Base-by-base conservation (phyloP, 2,888 invertebrate genomes). In the Noctua janthe region DNA sequence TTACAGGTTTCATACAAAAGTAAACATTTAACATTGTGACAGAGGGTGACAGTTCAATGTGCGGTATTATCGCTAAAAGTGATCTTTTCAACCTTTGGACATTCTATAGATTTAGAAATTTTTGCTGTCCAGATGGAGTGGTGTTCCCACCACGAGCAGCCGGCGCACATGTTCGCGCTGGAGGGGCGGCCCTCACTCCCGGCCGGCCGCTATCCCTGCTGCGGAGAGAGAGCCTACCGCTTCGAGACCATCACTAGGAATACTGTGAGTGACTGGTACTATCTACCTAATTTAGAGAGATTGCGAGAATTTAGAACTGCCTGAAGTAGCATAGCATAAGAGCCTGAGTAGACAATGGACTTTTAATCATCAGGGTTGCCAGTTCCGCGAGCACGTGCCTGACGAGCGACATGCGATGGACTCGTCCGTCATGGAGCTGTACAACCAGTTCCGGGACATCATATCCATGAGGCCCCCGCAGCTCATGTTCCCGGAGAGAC, bases 151-250 rank as follows among this genome's bases (percentile, higher is more conserved):
- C 99, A 99, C 95, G 98, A 98, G n/a, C 98, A 98, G 91, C 94
- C 96, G 23, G 97, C 99, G 8, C 98, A 98, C 92, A 98, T 98
- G 95, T 98, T 98, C 91, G 97, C 98, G 17, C 95, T 98, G 88
- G 98, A 98, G 77, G 97, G 98, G 1, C 97, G 98, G 83, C 96
- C 97, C 1, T 97, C 98, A 17, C 97, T 98, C 88, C 98, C 98
- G 0, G 97, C 98, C 23, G 98, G 98, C 74, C 97, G 98, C 76
- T 98, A 98, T 95, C 98, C 99, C 0, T 99, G 99, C 95, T 99
- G 99, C 95, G 98, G 99, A 49, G 98, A 98, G 95, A 97, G 98
- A 87, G 98, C 99, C 2, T 98, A 98, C 93, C 97, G 98, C 89
- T 99, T 98, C 95, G 98, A 99, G 94, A 97, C 98, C 47, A 92